Conservation (phyloP, 2,888 invertebrate genomes). For the Salticus scenicus region DNA sequence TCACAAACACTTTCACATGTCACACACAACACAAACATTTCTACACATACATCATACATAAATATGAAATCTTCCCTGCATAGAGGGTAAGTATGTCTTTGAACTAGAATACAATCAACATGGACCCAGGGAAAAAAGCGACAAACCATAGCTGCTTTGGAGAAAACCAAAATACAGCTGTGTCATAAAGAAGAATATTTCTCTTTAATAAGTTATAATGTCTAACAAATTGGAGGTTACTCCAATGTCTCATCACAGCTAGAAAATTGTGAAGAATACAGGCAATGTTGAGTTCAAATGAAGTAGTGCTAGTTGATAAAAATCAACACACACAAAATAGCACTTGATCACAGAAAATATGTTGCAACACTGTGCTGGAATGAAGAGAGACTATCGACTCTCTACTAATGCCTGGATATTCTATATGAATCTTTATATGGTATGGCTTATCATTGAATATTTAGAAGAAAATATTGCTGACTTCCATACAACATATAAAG, state of each 20-base stretch:
- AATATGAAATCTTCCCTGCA: constrained; percentile 30
- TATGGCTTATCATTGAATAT: not conserved
- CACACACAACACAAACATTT: constrained; percentile 19
- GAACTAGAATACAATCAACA: constrained; percentile 50
- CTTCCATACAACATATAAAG: constrained; percentile 32
- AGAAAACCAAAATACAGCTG: constrained; percentile 47
- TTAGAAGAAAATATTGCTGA: constrained; percentile 13
- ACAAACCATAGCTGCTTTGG: constrained; percentile 58
- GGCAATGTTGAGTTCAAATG: constrained; percentile 36
- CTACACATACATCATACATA: constrained; percentile 27
- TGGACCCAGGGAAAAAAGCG: constrained; percentile 56
- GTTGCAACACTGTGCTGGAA: constrained; percentile 61
- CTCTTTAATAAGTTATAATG: constrained; percentile 37
- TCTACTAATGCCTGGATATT: constrained; percentile 27
- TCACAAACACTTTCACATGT: not conserved
- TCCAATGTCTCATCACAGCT: constrained; percentile 66
- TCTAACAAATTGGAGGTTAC: constrained; percentile 61
- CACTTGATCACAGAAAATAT: constrained; percentile 64
- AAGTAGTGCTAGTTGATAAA: constrained; percentile 20
- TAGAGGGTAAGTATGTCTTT: constrained; percentile 5
- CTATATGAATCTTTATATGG: constrained; percentile 2
- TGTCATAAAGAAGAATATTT: constrained; percentile 33
- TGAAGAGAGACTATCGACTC: constrained; percentile 26
- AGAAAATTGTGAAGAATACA: constrained; percentile 52
- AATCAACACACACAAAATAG: constrained; percentile 41